These are phyloP conservation scores for Oreochromis tanganicae DNA, from an alignment of 2,113 vertebrate genomes.

Conservation along the genomic window DNA sequence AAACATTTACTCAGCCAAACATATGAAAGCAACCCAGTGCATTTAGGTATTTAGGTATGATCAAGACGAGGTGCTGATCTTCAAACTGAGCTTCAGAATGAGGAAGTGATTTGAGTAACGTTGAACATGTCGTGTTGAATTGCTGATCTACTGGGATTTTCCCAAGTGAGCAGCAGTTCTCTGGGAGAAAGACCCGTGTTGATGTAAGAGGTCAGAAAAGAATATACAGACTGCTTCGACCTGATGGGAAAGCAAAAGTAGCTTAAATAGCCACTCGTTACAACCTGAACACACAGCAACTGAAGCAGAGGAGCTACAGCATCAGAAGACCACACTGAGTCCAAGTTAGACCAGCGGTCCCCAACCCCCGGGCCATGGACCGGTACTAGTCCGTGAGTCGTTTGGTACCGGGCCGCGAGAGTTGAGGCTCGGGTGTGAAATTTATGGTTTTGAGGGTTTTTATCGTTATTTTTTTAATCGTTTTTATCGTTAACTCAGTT, in stretches of 20 bases:
- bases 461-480: background rate
- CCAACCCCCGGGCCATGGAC: background rate
- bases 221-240: background rate
- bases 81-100: background rate
- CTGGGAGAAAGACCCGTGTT: background rate
- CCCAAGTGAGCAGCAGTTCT: background rate
- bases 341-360: background rate
- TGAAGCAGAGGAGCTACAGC: background rate
- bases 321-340: background rate
- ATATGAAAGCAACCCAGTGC: background rate
- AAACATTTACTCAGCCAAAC: background rate
- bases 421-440: background rate
- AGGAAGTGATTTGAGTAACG: background rate
- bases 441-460: background rate
- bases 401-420: background rate
- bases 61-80: background rate
- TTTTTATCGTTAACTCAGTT: background rate
- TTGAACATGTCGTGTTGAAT: background rate
- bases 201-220: background rate
- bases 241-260: background rate
- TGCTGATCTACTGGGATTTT: background rate
- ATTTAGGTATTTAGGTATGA: background rate
- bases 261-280: background rate
- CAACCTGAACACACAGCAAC: background rate
- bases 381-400: fast-evolving